Conservation (phyloP, 1,140 invertebrate genomes). For the Camponotus floridanus region DNA sequence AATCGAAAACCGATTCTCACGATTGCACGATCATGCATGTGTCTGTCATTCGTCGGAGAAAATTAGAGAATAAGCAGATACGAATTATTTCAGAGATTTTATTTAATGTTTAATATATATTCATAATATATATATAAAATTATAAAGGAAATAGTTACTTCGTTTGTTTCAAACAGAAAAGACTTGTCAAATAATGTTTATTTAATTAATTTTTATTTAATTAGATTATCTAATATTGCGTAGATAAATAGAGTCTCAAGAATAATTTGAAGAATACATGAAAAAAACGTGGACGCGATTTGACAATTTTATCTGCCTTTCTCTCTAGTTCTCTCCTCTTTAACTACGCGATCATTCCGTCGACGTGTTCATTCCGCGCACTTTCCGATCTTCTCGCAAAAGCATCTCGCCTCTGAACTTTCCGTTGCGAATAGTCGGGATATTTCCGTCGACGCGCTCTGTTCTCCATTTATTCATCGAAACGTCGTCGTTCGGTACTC, state of each 20-base stretch:
- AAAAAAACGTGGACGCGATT: neutral
- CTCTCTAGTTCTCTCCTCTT: slow-evolving; percentile 28
- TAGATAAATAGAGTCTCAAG: neutral
- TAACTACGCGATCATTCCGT: slow-evolving; percentile 50
- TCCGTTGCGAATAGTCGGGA: slow-evolving; percentile 40
- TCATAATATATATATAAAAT: neutral
- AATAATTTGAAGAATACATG: neutral
- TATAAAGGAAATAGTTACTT: neutral
- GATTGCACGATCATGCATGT: slow-evolving; percentile 60
- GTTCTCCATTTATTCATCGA: slow-evolving; percentile 53
- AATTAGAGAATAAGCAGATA: slow-evolving; percentile 1
- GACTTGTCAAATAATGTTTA: neutral
- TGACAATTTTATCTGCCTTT: neutral
- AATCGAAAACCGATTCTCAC: slow-evolving; percentile 61
- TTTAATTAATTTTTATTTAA: no score
- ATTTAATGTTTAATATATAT: neutral
- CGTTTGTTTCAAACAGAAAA: no score
- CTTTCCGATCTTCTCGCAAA: slow-evolving; percentile 17
- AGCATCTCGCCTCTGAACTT: slow-evolving; percentile 31
- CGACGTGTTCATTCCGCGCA: slow-evolving; percentile 38
- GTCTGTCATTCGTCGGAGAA: neutral
- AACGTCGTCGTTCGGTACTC: slow-evolving; percentile 35
- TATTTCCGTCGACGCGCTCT: slow-evolving; percentile 46
- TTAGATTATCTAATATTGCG: neutral
- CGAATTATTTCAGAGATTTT: neutral